These are phyloP conservation scores for Apostichopus californicus DNA, from an alignment of 35 echinoderm and acorn worm species.

Conservation along the genomic window DNA sequence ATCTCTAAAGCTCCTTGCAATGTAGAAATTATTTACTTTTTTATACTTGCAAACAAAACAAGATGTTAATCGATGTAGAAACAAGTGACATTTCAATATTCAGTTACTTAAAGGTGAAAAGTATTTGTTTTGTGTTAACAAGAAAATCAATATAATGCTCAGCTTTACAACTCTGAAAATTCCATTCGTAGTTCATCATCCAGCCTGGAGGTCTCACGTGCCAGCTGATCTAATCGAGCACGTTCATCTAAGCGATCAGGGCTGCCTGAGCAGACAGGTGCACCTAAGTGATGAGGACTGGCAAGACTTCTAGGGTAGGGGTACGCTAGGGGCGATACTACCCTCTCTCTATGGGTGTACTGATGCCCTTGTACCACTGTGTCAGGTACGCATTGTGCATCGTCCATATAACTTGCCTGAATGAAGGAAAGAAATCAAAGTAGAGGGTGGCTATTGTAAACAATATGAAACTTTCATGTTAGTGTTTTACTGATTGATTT, in stretches of 20 bases:
- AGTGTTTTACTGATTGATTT: too few species aligned
- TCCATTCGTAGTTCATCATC: constrained; percentile 13
- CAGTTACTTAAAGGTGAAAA: too few species aligned
- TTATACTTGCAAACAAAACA: too few species aligned
- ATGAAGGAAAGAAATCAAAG: background rate
- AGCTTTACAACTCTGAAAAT: constrained; percentile 15
- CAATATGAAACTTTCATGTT: too few species aligned
- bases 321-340: background rate
- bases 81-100: too few species aligned
- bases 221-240: background rate
- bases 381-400: constrained; percentile 6
- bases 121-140: background rate
- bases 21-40: too few species aligned
- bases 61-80: too few species aligned
- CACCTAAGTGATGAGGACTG: background rate
- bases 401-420: background rate
- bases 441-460: too few species aligned
- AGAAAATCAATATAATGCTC: background rate
- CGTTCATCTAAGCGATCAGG: background rate
- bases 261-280: background rate
- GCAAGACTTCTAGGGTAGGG: background rate
- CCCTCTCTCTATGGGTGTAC: background rate
- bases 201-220: background rate
- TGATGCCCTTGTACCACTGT: background rate
- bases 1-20: too few species aligned